A percentile compares a stretch with the other conserved stretches of the same genome.
These are phyloP conservation scores for Antechinus flavipes DNA, from an alignment of 2,113 vertebrate species.

Conservation along the genomic window DNA sequence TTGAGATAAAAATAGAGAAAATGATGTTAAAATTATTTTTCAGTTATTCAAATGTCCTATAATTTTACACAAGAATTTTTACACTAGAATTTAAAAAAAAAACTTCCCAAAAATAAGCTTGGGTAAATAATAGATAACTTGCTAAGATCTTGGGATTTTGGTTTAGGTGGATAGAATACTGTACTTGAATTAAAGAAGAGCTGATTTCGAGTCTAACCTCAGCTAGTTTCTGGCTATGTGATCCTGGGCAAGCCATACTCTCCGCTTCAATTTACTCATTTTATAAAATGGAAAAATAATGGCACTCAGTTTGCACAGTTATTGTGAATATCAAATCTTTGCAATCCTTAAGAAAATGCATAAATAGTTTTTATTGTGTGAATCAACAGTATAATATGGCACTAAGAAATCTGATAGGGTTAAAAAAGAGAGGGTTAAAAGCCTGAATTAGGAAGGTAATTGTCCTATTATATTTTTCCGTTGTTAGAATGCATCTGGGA, in stretches of 20 bases:
- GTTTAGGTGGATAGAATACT: not conserved
- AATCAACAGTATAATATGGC: not conserved
- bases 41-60: not conserved
- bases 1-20: not conserved
- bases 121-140: not conserved
- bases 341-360: not conserved
- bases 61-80: not conserved
- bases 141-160: not conserved
- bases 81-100: not conserved
- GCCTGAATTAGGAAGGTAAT: not conserved
- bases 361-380: not conserved
- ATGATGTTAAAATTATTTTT: not conserved
- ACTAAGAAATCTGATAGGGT: not conserved
- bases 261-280: not conserved
- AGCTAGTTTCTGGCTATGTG: not conserved
- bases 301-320: not conserved
- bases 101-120: not conserved
- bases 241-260: not conserved
- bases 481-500: not conserved
- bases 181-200: not conserved
- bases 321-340: not conserved
- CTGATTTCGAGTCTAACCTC: not conserved
- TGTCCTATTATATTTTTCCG: not conserved
- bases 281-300: not conserved
- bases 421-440: not conserved